phyloP scores from a whole-genome alignment of 2,797 vertebrate species.

The Sebastiscus albofasciatus region DNA sequence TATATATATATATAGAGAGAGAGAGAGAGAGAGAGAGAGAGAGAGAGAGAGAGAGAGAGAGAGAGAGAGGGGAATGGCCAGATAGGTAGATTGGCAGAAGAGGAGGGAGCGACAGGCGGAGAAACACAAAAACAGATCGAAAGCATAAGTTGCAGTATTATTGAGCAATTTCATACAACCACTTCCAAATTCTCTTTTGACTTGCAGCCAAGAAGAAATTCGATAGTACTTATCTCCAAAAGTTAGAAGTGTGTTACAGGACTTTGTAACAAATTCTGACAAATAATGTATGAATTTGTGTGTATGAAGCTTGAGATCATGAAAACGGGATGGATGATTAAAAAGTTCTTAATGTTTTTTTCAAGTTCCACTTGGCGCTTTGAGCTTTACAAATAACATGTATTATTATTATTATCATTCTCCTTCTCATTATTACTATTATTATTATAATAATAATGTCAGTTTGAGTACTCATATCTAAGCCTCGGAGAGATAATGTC shows the following conservation, averaged over 20 bases:
- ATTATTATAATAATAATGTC: not conserved
- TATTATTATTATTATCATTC: not conserved
- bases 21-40: not conserved
- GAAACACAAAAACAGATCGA: conserved; percentile 25
- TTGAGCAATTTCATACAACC: conserved; percentile 29
- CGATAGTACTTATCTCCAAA: conserved; percentile 46
- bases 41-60: too few relatives aligned
- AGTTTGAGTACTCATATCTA: not conserved
- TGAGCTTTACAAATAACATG: too few relatives aligned
- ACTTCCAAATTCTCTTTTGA: conserved; percentile 51
- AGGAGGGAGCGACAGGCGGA: not conserved
- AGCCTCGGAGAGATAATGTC: not conserved
- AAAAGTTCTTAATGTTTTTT: not conserved
- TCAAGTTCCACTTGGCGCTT: too few relatives aligned
- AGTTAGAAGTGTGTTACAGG: conserved; percentile 12
- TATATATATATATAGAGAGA: too few relatives aligned
- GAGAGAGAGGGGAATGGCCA: not conserved
- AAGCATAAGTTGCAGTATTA: conserved; percentile 38
- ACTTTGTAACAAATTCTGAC: not conserved
- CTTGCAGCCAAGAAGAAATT: conserved; percentile 24
- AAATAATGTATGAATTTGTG: not conserved
- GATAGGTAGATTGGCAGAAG: not conserved
- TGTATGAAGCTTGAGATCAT: not conserved
- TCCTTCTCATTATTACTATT: not conserved
- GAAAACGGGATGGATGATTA: not conserved